These are phyloP conservation scores for Bolinopsis microptera DNA, from an alignment of 37 sponge, comb jelly and placozoan species.

Conservation along the genomic window DNA sequence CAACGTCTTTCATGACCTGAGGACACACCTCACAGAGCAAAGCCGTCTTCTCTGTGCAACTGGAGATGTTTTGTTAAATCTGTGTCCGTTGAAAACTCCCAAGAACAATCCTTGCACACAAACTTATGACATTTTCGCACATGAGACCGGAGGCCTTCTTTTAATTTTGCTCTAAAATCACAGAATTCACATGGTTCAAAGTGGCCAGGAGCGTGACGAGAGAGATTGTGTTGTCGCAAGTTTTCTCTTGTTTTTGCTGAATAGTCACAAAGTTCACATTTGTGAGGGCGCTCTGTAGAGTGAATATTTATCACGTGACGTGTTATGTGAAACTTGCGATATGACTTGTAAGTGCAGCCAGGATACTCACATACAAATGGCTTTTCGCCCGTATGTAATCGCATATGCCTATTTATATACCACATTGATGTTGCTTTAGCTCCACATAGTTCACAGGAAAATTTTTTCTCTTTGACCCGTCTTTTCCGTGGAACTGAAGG, in stretches of 20 bases:
- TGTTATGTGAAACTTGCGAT: not conserved
- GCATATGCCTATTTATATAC: constrained; percentile 14
- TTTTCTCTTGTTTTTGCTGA: not conserved
- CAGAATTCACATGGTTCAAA: constrained; percentile 25
- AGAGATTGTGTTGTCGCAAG: not conserved
- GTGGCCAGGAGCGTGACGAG: not conserved
- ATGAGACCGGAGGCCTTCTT: not conserved
- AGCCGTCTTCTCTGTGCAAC: not conserved
- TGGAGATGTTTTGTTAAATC: not conserved
- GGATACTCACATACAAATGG: constrained; percentile 53
- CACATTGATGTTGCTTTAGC: constrained; percentile 8
- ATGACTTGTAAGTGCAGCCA: not conserved
- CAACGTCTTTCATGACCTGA: not conserved
- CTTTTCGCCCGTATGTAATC: constrained; percentile 45
- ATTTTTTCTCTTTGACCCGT: constrained; percentile 28
- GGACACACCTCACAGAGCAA: constrained; percentile 13
- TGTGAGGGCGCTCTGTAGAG: not conserved
- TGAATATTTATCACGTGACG: constrained; percentile 2
- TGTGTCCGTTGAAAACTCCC: constrained; percentile 6
- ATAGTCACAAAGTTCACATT: constrained; percentile 39
- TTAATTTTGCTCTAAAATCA: constrained; percentile 12
- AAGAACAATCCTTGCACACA: not conserved
- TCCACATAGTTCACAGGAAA: constrained; percentile 29
- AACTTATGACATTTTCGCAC: not conserved
- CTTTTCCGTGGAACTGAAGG: not conserved